Base-by-base conservation (phyloP, 2,797 vertebrate genomes). In the Sebastes minor region DNA sequence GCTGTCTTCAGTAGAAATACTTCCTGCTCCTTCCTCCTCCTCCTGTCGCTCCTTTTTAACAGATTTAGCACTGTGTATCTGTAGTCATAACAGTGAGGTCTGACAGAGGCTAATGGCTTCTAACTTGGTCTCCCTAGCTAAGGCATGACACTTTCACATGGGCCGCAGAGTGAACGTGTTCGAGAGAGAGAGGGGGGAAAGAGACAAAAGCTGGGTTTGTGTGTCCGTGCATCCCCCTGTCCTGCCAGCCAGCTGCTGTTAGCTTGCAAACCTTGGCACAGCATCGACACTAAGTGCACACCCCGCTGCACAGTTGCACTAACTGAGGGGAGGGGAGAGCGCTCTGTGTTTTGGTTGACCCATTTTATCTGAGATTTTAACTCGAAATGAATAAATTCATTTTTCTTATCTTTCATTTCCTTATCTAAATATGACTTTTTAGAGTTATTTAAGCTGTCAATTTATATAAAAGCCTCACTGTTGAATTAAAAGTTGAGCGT, bases 31-130 rank as follows among this genome's bases (percentile, higher is more conserved):
- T 42, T 38, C 35, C 66, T 84, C 32, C 64, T 49, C 25, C 28
- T 35, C 53, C 53, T 22, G 14, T 63, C 80, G 66, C 23, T 64
- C 28, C 25, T 78, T 84, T 84, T 75, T 77, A 76, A 65, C 78
- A 84, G 75, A 87, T 91, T 80, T 78, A 88, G 52, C 61, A 23
- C 80, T 71, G 71, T 86, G 71, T 87, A 73, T 81, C 59, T 89
- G 46, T 85, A 93, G 89, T 90, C 94, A 94, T 89, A 93, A 92
- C 94, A 91, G 42, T 74, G 76, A 61, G 62, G 77, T 81, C 83
- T 86, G 78, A 92, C 85, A 66, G 73, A 83, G 81, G 84, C 74
- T 93, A 91, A 93, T 91, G 78, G 82, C 77, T 85, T 88, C 76
- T 84, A 67, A 88, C 90, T 92, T 55, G 20, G 82, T 85, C 71